phyloP scores from a whole-genome alignment of 2,888 invertebrate genomes.

The Blomia tropicalis region DNA sequence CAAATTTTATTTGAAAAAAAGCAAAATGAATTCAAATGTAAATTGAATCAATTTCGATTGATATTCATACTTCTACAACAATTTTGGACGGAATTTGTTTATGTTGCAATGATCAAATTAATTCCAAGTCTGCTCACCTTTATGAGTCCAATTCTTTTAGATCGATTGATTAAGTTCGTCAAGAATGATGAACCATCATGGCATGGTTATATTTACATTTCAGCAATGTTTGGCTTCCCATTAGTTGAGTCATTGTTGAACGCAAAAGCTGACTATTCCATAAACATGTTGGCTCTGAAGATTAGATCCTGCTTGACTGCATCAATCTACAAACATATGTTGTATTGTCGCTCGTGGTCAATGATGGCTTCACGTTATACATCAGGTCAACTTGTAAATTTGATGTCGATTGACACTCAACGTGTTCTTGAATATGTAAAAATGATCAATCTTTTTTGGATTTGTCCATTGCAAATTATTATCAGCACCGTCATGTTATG shows the following conservation, averaged over 20 bases:
- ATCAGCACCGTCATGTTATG: constrained; percentile 28
- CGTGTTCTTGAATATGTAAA: constrained; percentile 26
- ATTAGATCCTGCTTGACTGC: constrained; percentile 27
- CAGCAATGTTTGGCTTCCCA: constrained; percentile 36
- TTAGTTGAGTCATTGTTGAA: constrained; percentile 28
- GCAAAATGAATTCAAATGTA: not conserved
- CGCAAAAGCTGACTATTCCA: constrained; percentile 24
- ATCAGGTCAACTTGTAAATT: constrained; percentile 29
- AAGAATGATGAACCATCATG: constrained; percentile 31
- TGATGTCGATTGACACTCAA: constrained; percentile 29
- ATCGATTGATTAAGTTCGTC: constrained; percentile 13
- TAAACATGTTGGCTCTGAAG: constrained; percentile 25
- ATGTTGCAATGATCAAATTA: constrained; percentile 43
- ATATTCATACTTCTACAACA: not conserved
- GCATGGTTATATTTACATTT: constrained; percentile 39
- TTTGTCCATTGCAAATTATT: constrained; percentile 28
- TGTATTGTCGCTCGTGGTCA: constrained; percentile 24
- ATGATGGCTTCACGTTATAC: constrained; percentile 21
- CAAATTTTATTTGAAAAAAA: no score
- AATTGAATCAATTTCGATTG: not conserved
- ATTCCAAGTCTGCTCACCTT: constrained; percentile 21
- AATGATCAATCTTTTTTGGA: constrained; percentile 26
- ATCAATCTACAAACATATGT: constrained; percentile 30
- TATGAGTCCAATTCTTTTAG: constrained; percentile 19
- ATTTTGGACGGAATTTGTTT: constrained; percentile 6